Evolutionary conservation across 2,888 invertebrate genomes (phyloP), one percentile per base, ranked within the genome.

Genomic region (Cephus rjabovi): DNA sequence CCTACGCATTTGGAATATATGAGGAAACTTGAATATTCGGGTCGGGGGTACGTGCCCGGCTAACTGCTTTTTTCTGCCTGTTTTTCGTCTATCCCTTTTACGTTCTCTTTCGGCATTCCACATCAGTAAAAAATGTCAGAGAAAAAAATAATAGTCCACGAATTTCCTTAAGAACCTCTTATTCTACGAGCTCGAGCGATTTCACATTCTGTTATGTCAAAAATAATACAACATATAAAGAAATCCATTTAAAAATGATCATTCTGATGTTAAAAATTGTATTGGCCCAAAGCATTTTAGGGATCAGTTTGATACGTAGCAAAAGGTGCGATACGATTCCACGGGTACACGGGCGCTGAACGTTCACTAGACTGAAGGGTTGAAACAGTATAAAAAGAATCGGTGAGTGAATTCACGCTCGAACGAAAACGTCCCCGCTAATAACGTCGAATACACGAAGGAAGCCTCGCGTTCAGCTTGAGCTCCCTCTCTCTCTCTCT

Each of bases 401-500:
- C 77, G 40, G 77, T 40, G 81, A 80, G 78, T 80, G 68, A 69
- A 35, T 78, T 81, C 78, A 76, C 76, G 76, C 76, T 68, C 75
- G 78, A 75, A 77, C 76, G 80, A 83, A 83, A 82, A 82, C 79
- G 81, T 83, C 79, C 80, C 80, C 83, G 80, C 82, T 83, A 84
- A 84, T 84, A 84, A 82, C 80, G 79, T 79, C 79, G 80, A 76
- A 77, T 80, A 81, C 77, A 75, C 76, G 74, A 75, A 30, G 75
- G 35, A 56, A 23, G 71, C 30, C 69, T 34, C 73, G 69, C 76
- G 34, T 81, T 81, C 80, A 77, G 12, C 75, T 56, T 75, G 34
- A 34, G 79, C 73, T 78, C 78, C 23, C 69, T 15, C 15, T 6
- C 76, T 79, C 77, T 33, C 56, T 74, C 75, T 34, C 30, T 34